Evolutionary conservation across 1,140 invertebrate genomes (phyloP).

Genomic region (Euura saliciscinereae): DNA sequence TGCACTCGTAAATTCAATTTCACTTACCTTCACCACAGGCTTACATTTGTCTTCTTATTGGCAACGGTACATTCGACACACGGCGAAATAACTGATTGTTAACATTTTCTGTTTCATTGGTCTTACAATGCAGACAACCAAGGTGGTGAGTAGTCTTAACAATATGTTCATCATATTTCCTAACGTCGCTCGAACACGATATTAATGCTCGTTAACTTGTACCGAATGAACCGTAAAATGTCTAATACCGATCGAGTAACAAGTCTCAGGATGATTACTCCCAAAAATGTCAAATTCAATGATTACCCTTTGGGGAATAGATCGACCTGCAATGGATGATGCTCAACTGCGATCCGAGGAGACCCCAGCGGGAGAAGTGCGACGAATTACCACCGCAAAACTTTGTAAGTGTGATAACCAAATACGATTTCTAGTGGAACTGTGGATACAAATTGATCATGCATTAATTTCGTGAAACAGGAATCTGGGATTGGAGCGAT

Average conservation of each 20-base stretch:
- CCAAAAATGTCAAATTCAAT: not conserved
- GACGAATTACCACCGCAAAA: conserved; percentile 65
- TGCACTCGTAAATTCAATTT: too few species aligned
- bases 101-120: conserved; percentile 1
- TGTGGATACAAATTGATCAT: too few species aligned
- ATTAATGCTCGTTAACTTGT: not conserved
- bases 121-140: not conserved
- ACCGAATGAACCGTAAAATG: not conserved
- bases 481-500: too few species aligned
- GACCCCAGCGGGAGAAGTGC: conserved; percentile 73
- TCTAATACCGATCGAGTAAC: not conserved
- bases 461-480: too few species aligned
- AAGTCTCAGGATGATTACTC: not conserved
- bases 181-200: not conserved
- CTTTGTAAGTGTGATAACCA: conserved; percentile 30
- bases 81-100: not conserved
- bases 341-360: conserved; percentile 77
- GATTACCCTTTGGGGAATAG: conserved; percentile 50
- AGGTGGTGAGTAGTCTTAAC: not conserved
- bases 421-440: conserved; percentile 22
- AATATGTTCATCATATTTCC: not conserved
- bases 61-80: too few species aligned
- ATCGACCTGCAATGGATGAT: conserved; percentile 84
- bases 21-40: too few species aligned
- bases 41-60: too few species aligned